phyloP scores from a whole-genome alignment of 2,797 vertebrate species.

The Ctenochaetus hawaiiensis region DNA sequence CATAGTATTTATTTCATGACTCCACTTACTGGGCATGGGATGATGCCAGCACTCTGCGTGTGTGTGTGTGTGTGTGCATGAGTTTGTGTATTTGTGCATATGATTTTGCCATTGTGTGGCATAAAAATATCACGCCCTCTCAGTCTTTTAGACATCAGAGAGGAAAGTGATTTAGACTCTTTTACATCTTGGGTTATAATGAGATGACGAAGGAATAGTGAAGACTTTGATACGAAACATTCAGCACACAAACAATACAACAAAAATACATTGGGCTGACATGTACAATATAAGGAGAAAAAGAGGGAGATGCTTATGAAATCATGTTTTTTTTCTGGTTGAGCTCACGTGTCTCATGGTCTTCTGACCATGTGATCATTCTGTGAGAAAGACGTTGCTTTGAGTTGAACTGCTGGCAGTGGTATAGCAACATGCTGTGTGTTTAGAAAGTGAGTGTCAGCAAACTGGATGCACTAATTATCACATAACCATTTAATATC shows the following conservation, averaged over 20 bases:
- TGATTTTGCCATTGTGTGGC: slow-evolving; percentile 48
- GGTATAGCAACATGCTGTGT: background rate
- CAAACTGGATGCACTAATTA: slow-evolving; percentile 6
- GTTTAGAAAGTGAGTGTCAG: slow-evolving; percentile 13
- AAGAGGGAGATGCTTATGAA: slow-evolving; percentile 17
- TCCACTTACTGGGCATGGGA: slow-evolving; percentile 75
- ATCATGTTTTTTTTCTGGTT: slow-evolving; percentile 45
- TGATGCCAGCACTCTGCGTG: slow-evolving; percentile 38
- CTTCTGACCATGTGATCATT: slow-evolving; percentile 40
- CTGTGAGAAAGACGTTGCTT: background rate
- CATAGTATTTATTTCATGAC: slow-evolving; percentile 72
- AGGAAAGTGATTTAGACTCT: slow-evolving; percentile 20
- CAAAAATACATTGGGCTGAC: background rate
- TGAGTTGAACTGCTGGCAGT: slow-evolving; percentile 28
- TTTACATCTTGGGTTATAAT: background rate
- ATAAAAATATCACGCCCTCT: slow-evolving; percentile 32
- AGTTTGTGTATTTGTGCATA: slow-evolving; percentile 24
- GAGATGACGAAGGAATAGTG: background rate
- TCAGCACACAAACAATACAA: slow-evolving; percentile 13
- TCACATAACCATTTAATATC: background rate
- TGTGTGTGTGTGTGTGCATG: slow-evolving; percentile 29
- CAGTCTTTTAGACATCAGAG: slow-evolving; percentile 9
- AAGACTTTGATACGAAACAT: background rate
- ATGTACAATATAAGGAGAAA: background rate
- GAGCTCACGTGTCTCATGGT: slow-evolving; percentile 52